Percentiles rank a stretch among this genome's conserved stretches.
Evolutionary conservation across 1,140 invertebrate genomes (phyloP).

Genomic region (Olivierus martensii): DNA sequence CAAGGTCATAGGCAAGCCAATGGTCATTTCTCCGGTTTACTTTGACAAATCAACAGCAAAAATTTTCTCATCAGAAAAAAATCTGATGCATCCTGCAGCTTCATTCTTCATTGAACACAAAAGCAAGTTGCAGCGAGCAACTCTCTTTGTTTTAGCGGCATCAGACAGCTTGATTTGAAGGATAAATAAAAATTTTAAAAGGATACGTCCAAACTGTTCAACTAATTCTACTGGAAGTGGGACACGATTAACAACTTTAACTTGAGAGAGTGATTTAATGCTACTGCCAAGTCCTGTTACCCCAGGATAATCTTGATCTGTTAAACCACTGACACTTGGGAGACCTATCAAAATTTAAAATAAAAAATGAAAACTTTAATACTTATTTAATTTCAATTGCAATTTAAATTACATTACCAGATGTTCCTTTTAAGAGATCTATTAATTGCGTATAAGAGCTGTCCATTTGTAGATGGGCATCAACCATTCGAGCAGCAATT

Average conservation of each 20-base stretch:
- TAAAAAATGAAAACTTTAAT: background rate
- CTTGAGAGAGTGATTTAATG: conserved; percentile 41
- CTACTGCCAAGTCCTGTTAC: conserved; percentile 46
- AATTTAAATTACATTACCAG: conserved; percentile 20
- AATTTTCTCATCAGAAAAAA: too few relatives aligned
- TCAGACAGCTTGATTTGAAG: too few relatives aligned
- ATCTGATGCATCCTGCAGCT: too few relatives aligned
- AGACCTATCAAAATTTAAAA: conserved; percentile 32
- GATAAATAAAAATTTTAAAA: conserved; percentile 31
- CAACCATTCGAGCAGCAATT: conserved; percentile 29
- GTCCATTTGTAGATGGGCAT: conserved; percentile 51
- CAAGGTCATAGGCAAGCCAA: too few relatives aligned
- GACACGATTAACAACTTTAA: conserved; percentile 64
- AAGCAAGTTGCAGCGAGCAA: too few relatives aligned
- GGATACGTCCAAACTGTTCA: conserved; percentile 86
- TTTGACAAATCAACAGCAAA: too few relatives aligned
- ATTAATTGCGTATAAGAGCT: conserved; percentile 51
- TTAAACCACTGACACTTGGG: conserved; percentile 69
- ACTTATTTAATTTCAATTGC: background rate
- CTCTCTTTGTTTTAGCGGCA: too few relatives aligned
- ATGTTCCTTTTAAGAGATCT: conserved; percentile 36
- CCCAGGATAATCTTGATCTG: conserved; percentile 78
- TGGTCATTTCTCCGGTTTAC: too few relatives aligned
- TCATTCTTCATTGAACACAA: too few relatives aligned
- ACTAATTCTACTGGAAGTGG: conserved; percentile 80